Percentiles rank a stretch among this genome's conserved stretches.
Conservation (phyloP, 2,113 vertebrate species). For the Hemiprocne comata region DNA sequence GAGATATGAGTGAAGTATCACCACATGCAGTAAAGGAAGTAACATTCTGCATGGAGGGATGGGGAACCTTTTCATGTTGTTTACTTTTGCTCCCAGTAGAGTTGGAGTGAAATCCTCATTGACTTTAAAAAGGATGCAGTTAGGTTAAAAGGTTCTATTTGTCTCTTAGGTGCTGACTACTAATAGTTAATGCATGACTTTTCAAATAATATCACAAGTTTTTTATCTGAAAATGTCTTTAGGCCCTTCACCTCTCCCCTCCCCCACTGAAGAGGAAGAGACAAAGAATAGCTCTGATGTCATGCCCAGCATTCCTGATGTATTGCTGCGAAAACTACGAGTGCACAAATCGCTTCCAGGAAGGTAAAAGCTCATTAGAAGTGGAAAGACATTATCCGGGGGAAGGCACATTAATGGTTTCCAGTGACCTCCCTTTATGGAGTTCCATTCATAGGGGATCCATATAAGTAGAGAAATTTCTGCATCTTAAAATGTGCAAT, state of each 20-base stretch:
- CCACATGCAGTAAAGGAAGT: background rate
- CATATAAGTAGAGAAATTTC: background rate
- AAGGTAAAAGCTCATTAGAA: conserved; percentile 78
- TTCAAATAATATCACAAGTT: background rate
- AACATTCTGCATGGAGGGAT: background rate
- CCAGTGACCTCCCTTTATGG: background rate
- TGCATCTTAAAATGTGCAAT: background rate
- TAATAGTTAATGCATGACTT: background rate
- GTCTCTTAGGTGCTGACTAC: background rate
- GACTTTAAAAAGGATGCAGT: background rate
- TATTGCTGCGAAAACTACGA: conserved; percentile 91
- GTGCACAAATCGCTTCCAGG: conserved; percentile 88
- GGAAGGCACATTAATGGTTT: background rate
- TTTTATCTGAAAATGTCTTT: conserved; percentile 6
- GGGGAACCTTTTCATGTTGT: background rate
- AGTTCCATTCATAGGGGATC: background rate
- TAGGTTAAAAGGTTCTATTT: background rate
- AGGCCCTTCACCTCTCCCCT: conserved; percentile 78
- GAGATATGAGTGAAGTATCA: background rate
- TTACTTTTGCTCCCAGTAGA: background rate
- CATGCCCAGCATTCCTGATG: conserved; percentile 94
- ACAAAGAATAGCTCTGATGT: conserved; percentile 84
- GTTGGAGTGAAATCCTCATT: background rate
- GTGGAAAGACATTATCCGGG: background rate
- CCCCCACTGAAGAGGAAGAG: conserved; percentile 78